phyloP scores from a whole-genome alignment of 2,797 vertebrate species.

The Paguma larvata region DNA sequence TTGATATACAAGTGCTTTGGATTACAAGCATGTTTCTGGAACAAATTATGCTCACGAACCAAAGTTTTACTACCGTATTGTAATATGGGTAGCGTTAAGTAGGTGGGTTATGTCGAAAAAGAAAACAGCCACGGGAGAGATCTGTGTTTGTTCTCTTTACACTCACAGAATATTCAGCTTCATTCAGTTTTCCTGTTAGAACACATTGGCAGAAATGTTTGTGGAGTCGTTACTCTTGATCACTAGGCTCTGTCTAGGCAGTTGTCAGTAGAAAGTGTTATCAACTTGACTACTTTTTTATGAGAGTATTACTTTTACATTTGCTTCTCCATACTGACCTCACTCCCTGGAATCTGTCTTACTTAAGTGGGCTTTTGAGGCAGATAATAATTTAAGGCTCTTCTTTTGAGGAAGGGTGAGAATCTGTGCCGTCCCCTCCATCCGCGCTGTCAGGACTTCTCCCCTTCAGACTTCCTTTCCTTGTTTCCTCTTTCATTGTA shows the following conservation, averaged over 20 bases:
- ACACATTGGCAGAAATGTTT: conserved; percentile 2
- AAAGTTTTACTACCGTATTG: neutral
- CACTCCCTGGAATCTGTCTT: conserved; percentile 17
- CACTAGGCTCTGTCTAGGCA: neutral
- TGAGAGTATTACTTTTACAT: neutral
- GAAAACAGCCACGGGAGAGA: conserved; percentile 42
- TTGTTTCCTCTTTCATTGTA: neutral
- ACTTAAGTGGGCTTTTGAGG: neutral
- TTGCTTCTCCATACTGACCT: neutral
- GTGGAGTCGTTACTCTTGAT: neutral
- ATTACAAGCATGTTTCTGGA: no score
- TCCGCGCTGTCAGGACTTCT: neutral
- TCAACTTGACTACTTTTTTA: neutral
- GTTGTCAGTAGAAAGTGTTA: neutral
- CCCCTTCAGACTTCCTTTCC: neutral
- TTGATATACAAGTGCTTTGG: no score
- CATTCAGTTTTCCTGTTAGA: conserved; percentile 46
- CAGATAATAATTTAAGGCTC: neutral
- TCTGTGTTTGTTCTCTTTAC: conserved; percentile 49
- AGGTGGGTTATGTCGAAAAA: conserved; percentile 70
- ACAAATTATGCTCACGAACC: no score
- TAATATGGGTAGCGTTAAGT: conserved; percentile 57
- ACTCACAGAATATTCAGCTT: conserved; percentile 57
- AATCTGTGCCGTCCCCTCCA: neutral
- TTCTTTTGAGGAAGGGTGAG: neutral